Conservation (phyloP, 2,888 invertebrate species). For the Drosophila sordidula region DNA sequence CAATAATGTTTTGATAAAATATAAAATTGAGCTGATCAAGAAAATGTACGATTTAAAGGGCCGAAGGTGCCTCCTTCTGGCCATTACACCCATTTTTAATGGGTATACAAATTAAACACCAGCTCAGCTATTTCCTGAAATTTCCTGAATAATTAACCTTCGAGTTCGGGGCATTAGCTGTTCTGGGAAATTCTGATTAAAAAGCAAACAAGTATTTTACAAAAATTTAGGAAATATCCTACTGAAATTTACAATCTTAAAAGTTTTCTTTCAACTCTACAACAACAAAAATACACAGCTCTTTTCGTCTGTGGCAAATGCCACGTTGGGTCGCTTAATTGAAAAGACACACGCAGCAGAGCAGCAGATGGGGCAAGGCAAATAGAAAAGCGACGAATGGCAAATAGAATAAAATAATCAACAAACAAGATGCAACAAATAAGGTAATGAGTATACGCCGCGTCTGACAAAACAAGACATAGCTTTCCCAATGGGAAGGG, state of each 20-base stretch:
- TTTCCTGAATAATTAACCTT: not conserved
- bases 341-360: slow-evolving; percentile 37
- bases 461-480: slow-evolving; percentile 45
- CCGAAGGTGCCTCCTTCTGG: no score
- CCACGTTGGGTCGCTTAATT: slow-evolving; percentile 24
- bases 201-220: not conserved
- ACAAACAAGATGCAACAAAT: slow-evolving; percentile 64
- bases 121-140: no score
- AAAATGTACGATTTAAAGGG: no score
- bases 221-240: not conserved
- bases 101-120: no score
- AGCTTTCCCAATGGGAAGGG: slow-evolving; percentile 2
- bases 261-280: not conserved
- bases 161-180: not conserved
- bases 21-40: no score
- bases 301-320: not conserved
- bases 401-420: slow-evolving; percentile 74
- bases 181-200: not conserved
- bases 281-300: not conserved
- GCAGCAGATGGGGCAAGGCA: slow-evolving; percentile 20
- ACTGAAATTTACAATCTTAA: not conserved
- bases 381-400: slow-evolving; percentile 50
- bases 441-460: slow-evolving; percentile 71
- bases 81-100: no score
- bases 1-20: no score